phyloP scores from a whole-genome alignment of 2,797 vertebrate genomes.

The Megalops cyprinoides region DNA sequence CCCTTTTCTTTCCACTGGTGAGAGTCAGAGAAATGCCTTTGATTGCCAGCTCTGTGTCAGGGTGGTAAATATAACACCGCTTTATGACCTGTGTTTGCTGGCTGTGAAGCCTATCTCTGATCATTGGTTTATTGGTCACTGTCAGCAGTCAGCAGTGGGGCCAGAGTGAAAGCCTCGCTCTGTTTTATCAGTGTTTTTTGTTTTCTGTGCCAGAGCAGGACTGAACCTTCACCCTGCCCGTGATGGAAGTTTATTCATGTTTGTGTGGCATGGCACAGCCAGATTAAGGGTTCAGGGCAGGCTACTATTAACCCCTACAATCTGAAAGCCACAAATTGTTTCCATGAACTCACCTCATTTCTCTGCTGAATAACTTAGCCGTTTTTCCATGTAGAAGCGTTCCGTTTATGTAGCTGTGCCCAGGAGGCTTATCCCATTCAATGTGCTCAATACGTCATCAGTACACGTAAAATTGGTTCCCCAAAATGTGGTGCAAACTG shows the following conservation, averaged over 20 bases:
- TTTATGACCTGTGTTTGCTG: background rate
- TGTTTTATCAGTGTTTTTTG: background rate
- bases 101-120: constrained; percentile 41
- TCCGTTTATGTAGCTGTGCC: too few relatives aligned
- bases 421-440: too few relatives aligned
- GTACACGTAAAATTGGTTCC: too few relatives aligned
- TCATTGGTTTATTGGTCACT: background rate
- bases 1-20: constrained; percentile 4
- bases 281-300: background rate
- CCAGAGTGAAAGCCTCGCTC: background rate
- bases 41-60: constrained; percentile 39
- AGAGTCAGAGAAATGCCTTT: constrained; percentile 30
- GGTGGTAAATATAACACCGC: constrained; percentile 51
- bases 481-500: too few relatives aligned
- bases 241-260: background rate
- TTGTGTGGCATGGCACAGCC: too few relatives aligned
- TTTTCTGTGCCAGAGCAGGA: background rate
- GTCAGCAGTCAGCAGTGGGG: background rate
- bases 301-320: too few relatives aligned
- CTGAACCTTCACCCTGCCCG: background rate
- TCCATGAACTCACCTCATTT: too few relatives aligned
- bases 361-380: background rate
- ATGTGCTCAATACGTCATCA: too few relatives aligned
- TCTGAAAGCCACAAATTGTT: too few relatives aligned
- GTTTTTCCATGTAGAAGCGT: too few relatives aligned